Conservation (phyloP, 2,113 vertebrate genomes). For the Halichoeres trimaculatus region DNA sequence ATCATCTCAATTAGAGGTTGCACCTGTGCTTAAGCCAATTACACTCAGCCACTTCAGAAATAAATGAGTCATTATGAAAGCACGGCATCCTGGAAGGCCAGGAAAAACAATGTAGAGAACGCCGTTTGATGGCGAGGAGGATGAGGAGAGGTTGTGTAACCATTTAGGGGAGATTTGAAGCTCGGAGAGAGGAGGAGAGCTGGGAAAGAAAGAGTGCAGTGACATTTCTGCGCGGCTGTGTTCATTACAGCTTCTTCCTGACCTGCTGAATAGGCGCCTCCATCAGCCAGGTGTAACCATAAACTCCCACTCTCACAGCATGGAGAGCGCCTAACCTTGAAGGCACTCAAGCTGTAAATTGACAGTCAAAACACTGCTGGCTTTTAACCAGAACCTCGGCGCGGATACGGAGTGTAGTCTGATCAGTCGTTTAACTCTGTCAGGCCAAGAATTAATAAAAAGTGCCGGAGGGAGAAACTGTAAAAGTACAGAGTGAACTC, state of each 20-base stretch:
- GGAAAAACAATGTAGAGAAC: constrained; percentile 22
- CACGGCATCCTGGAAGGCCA: constrained; percentile 8
- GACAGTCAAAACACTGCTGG: constrained; percentile 52
- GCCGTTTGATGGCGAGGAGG: background rate
- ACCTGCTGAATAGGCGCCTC: constrained; percentile 44
- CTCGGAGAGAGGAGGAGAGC: constrained; percentile 19
- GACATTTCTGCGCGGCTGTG: constrained; percentile 38
- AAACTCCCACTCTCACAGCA: constrained; percentile 49
- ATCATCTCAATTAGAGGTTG: constrained; percentile 53
- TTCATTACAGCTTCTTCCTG: constrained; percentile 46
- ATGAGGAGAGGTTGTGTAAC: constrained; percentile 7
- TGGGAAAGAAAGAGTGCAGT: background rate
- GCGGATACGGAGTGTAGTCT: constrained; percentile 14
- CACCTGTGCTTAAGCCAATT: constrained; percentile 59
- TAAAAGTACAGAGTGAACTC: constrained; percentile 22
- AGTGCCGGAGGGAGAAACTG: background rate
- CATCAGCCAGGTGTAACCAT: constrained; percentile 49
- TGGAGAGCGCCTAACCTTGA: constrained; percentile 57
- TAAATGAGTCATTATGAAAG: constrained; percentile 47
- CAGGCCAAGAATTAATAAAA: constrained; percentile 10
- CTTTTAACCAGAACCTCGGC: constrained; percentile 55
- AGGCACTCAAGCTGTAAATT: constrained; percentile 64
- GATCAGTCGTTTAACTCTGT: constrained; percentile 35
- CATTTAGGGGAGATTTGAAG: constrained; percentile 4
- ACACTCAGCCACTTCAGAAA: constrained; percentile 49